Conservation (phyloP, 2,888 invertebrate genomes). For the Chymomyza fuscimana region DNA sequence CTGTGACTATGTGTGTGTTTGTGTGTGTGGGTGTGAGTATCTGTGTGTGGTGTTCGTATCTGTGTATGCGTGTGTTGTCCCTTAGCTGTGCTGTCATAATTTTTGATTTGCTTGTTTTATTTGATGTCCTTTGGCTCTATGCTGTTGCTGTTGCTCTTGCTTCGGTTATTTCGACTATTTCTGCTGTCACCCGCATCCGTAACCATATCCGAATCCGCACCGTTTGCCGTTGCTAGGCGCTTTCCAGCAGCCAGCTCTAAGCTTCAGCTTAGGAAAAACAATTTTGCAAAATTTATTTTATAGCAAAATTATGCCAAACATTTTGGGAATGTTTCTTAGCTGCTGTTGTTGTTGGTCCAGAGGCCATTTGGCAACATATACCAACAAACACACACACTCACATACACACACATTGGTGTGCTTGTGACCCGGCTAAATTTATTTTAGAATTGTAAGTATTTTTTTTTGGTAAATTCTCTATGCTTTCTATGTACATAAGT, state of each 20-base stretch:
- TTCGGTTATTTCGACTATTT: constrained; percentile 19
- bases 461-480: constrained; percentile 44
- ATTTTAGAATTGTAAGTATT: constrained; percentile 74
- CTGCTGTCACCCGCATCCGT: neutral
- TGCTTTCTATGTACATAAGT: constrained; percentile 25
- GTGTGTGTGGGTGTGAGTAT: constrained; percentile 22
- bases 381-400: constrained; percentile 32
- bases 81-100: constrained; percentile 73
- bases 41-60: neutral
- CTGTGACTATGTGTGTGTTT: neutral
- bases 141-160: constrained; percentile 30
- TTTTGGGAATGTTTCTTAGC: constrained; percentile 70
- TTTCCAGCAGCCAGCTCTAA: constrained; percentile 40
- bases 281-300: constrained; percentile 78
- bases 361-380: constrained; percentile 57
- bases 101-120: constrained; percentile 76
- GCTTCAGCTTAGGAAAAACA: constrained; percentile 74
- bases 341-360: constrained; percentile 46
- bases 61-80: constrained; percentile 38
- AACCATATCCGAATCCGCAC: neutral
- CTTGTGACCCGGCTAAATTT: constrained; percentile 55
- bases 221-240: constrained; percentile 31
- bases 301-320: constrained; percentile 78
- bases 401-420: constrained; percentile 9
- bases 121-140: constrained; percentile 69